Conservation (phyloP, 1,140 invertebrate genomes). For the Heterodera carotae region DNA sequence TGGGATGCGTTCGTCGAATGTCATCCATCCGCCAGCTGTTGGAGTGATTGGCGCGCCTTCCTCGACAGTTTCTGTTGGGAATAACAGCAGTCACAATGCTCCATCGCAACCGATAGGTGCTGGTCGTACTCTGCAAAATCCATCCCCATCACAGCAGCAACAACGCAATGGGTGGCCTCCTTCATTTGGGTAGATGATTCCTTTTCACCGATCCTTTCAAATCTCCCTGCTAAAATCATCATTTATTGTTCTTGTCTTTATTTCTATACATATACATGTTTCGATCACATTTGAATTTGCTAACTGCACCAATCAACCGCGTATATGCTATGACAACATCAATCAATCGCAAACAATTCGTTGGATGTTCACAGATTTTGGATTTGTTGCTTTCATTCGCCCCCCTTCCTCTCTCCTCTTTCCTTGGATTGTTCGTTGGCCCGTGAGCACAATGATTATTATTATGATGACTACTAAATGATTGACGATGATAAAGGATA, state of each 20-base stretch:
- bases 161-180: slow-evolving; percentile 29
- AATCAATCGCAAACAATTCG: not conserved
- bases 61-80: not conserved
- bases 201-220: not conserved
- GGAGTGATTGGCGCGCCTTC: slow-evolving; percentile 15
- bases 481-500: not conserved
- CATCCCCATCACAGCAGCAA: slow-evolving; percentile 17
- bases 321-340: not conserved
- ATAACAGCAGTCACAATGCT: slow-evolving; percentile 2
- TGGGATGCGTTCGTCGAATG: slow-evolving; percentile 19
- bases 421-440: not conserved
- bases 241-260: slow-evolving; percentile 8
- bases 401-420: not conserved
- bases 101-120: slow-evolving; percentile 25
- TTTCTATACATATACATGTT: not conserved
- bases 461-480: not conserved
- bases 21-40: slow-evolving; percentile 13
- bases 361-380: not conserved
- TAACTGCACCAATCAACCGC: slow-evolving; percentile 4
- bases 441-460: not conserved
- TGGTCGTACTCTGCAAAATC: slow-evolving; percentile 13
- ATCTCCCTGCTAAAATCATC: not conserved
- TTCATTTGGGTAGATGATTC: not conserved
- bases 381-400: slow-evolving; percentile 7
- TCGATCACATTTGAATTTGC: not conserved